Percentiles rank a stretch among this genome's conserved stretches.
Conservation (phyloP, 2,888 invertebrate genomes). For the Melikaiella ostensackeni region DNA sequence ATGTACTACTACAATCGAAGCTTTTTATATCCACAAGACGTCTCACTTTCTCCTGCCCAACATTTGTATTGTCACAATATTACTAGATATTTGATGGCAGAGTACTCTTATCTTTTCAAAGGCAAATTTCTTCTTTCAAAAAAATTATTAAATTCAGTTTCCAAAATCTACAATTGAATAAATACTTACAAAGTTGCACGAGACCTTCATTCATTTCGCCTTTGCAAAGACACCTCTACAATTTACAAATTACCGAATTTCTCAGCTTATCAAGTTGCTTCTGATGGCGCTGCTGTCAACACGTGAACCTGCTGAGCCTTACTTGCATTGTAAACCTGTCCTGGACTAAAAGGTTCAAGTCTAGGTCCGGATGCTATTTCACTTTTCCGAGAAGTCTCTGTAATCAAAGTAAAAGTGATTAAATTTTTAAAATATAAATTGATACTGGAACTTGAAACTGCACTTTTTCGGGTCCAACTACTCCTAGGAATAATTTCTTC, state of each 20-base stretch:
- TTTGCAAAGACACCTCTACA: slow-evolving; percentile 3
- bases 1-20: neutral
- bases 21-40: neutral
- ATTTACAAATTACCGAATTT: slow-evolving; percentile 8
- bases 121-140: neutral
- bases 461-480: too few relatives aligned
- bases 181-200: slow-evolving; percentile 3
- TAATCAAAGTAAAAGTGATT: slow-evolving; percentile 52
- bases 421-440: neutral
- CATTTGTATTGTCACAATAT: slow-evolving; percentile 30
- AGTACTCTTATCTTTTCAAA: slow-evolving; percentile 12
- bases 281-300: slow-evolving; percentile 78
- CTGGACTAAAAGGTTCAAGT: slow-evolving; percentile 91
- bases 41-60: neutral
- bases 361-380: slow-evolving; percentile 83
- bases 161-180: slow-evolving; percentile 3
- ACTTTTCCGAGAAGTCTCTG: slow-evolving; percentile 77
- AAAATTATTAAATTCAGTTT: slow-evolving; percentile 3
- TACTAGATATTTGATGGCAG: slow-evolving; percentile 36
- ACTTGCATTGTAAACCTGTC: slow-evolving; percentile 95
- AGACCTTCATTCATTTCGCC: neutral
- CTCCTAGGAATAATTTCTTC: too few relatives aligned
- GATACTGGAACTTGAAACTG: too few relatives aligned
- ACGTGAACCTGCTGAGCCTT: slow-evolving; percentile 96
- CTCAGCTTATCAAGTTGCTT: slow-evolving; percentile 56